Evolutionary conservation across 2,113 vertebrate genomes (phyloP).

Genomic region (Brachirus orientalis): DNA sequence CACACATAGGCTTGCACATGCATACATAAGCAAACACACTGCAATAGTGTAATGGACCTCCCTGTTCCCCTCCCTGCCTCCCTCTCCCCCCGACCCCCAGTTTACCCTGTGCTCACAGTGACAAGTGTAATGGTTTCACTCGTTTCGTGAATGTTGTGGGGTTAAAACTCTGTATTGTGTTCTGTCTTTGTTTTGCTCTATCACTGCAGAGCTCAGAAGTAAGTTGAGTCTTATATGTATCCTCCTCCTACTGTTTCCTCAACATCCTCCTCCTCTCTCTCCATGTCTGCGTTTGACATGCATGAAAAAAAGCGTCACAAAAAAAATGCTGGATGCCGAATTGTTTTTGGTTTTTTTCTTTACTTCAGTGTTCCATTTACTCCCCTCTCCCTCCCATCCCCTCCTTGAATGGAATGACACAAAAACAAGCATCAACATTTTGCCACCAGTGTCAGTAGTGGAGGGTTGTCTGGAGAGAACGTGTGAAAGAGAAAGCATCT

Average conservation of each 20-base stretch:
- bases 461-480: constrained; percentile 58
- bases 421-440: constrained; percentile 61
- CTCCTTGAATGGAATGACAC: constrained; percentile 72
- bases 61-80: constrained; percentile 39
- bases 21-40: constrained; percentile 33
- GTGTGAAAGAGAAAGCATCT: constrained; percentile 69
- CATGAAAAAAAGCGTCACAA: constrained; percentile 71
- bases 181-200: constrained; percentile 88
- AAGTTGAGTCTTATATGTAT: constrained; percentile 86
- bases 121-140: constrained; percentile 78
- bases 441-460: constrained; percentile 57
- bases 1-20: neutral
- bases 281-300: constrained; percentile 81
- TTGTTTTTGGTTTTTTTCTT: constrained; percentile 60
- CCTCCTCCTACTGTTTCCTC: constrained; percentile 78
- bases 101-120: constrained; percentile 76
- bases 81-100: constrained; percentile 52
- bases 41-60: constrained; percentile 61
- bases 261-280: constrained; percentile 70
- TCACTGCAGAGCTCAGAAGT: constrained; percentile 94
- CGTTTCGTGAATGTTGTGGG: constrained; percentile 80
- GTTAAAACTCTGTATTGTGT: constrained; percentile 87
- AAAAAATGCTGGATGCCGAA: constrained; percentile 63
- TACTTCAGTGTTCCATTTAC: constrained; percentile 71
- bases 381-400: constrained; percentile 63